phyloP scores from a whole-genome alignment of 2,888 invertebrate species.

The Pseudococcus longispinus region DNA sequence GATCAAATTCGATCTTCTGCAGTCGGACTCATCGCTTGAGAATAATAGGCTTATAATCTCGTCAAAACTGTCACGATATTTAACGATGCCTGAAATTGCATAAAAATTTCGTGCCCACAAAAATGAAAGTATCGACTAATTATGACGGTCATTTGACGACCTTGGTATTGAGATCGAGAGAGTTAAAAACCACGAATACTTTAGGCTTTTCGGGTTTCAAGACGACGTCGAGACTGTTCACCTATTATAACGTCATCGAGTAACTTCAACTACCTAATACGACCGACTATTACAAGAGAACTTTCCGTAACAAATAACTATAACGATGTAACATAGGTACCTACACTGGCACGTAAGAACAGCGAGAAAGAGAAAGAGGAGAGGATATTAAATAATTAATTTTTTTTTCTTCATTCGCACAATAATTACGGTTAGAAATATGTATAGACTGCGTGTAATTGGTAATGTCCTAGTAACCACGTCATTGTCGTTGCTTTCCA shows the following conservation, averaged over 20 bases:
- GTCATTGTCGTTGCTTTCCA: conserved; percentile 42
- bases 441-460: conserved; percentile 21
- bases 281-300: background rate
- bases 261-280: background rate
- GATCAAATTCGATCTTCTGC: too few species aligned
- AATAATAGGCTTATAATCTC: too few species aligned
- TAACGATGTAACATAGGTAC: conserved; percentile 12
- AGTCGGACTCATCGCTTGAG: too few species aligned
- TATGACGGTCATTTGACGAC: conserved; percentile 17
- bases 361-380: background rate
- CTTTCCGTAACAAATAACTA: conserved; percentile 41
- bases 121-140: conserved; percentile 39
- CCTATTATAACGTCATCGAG: conserved; percentile 17
- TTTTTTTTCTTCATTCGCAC: conserved; percentile 33
- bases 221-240: background rate
- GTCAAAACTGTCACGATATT: background rate
- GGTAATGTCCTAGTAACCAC: conserved; percentile 25
- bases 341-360: background rate
- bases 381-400: conserved; percentile 32
- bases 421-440: conserved; percentile 32
- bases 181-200: conserved; percentile 20
- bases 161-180: conserved; percentile 28
- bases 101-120: background rate
- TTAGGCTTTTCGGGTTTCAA: background rate
- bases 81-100: conserved; percentile 11